Evolutionary conservation across 2,888 invertebrate species (phyloP), one percentile per base, ranked within the genome.

Genomic region (Onchidella celtica): DNA sequence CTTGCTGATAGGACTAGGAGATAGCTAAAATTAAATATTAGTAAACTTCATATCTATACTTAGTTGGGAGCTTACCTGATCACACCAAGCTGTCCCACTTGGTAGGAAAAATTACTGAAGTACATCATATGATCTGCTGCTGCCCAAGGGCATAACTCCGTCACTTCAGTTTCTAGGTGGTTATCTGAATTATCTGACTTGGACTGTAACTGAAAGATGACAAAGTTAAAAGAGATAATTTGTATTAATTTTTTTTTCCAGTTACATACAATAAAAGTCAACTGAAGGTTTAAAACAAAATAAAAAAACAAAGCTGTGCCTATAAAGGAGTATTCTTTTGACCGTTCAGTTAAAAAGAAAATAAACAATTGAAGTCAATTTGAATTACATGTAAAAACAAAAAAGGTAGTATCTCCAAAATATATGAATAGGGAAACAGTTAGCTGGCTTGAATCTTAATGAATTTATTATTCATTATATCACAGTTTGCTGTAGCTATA

Each of bases 81-180:
- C 29, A 87, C 69, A 3, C 90, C 91, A 61, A 91, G 87, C 85
- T 91, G 91, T 59, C 91, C 91, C 6, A 92, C 87, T 69, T 83
- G 75, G 82, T 91, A 91, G 29, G 89, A 86, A 63, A 90, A 88
- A 74, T 61, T 70, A 27, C 70, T 70, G 17, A 76, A 69, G 55
- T 76, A 81, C 3, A 29, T 55, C 4, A 81, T 29, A 38, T 47
- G 29, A 70, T 81, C 81, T 47, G 75, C 70, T 21, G 81, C 81
- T 6, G 70, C 66, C 1, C 75, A 34, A 21, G 81, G 81, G 63
- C 57, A 81, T 17, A 81, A 27, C 24, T 75, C 75, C 4, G 47
- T 32, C 38, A 69, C 78, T 29, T 61, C 59, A 68, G 57, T 59
- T 9, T 27, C n/a, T n/a, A n/a, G n/a, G n/a, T n/a, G n/a, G n/a